Conservation (phyloP, 2,888 invertebrate species). For the Hypolimnas misippus region DNA sequence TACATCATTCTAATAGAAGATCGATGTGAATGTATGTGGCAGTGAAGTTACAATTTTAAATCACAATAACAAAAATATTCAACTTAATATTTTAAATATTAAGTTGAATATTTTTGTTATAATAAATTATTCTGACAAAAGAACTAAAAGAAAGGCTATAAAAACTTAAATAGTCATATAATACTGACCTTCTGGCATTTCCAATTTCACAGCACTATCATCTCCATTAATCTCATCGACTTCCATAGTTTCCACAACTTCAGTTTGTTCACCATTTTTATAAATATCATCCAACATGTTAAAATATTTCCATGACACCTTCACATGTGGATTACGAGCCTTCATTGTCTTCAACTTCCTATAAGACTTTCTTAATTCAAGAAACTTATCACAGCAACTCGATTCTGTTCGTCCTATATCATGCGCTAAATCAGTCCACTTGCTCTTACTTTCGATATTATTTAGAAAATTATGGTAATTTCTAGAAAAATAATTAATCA, state of each 20-base stretch:
- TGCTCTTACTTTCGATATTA: constrained; percentile 51
- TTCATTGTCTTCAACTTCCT: constrained; percentile 72
- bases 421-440: constrained; percentile 57
- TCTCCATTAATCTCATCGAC: constrained; percentile 38
- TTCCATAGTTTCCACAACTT: constrained; percentile 49
- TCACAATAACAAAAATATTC: too few species aligned
- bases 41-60: too few species aligned
- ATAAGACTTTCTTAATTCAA: constrained; percentile 71
- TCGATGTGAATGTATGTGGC: too few species aligned
- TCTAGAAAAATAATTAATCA: constrained; percentile 62
- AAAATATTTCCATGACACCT: constrained; percentile 74
- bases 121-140: too few species aligned
- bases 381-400: constrained; percentile 65
- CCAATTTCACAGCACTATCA: constrained; percentile 37
- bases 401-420: constrained; percentile 56
- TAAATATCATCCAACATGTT: constrained; percentile 68
- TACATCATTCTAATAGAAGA: too few species aligned
- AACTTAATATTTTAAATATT: too few species aligned
- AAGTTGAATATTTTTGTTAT: too few species aligned
- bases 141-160: too few species aligned
- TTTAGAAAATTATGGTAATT: constrained; percentile 57
- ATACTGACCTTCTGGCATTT: constrained; percentile 43
- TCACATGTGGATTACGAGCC: constrained; percentile 62
- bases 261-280: constrained; percentile 41
- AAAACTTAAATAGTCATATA: too few species aligned